Base-by-base conservation (phyloP, 2,888 invertebrate genomes). In the Campoplex nolae region DNA sequence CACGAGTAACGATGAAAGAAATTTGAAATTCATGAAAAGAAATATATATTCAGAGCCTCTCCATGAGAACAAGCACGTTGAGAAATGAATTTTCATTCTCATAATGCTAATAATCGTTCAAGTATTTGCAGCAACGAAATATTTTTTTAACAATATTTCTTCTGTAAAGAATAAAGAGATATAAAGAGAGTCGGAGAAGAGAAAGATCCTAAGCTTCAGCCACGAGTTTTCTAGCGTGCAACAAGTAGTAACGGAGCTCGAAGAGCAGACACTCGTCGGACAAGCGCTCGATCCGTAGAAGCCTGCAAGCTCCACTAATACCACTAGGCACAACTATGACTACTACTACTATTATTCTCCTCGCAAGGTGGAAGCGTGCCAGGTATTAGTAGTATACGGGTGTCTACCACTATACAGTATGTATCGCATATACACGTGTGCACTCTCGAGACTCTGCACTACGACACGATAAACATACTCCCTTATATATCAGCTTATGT, bases 171-270 rank as follows among this genome's bases (percentile, higher is more conserved):
- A 18, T 8, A 70, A 68, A 32, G 77, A 58, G 79, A 83, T 65
- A 65, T 38, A 4, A 73, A 79, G 81, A 75, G 58, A n/a, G 71
- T 48, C 68, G 18, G 81, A 18, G 82, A 18, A 13, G 45, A 45
- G 45, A 45, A 45, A 42, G 7, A 45, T 9, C 11, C 45, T 45
- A 45, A 81, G 86, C 84, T 4, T 4, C 1, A 79, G 75, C 78
- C 32, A 84, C 58, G 80, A 79, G 80, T 83, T 85, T 85, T 82
- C 86, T 86, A 88, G 86, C 89, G 91, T 92, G 93, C 93, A 93
- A 93, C 93, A 93, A 93, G 93, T 93, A 93, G 93, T 93, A 92
- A 93, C 91, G 91, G 90, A 91, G 91, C 91, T 91, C 91, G 91
- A 90, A 93, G 91, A 90, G 91, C 88, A 87, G 90, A 90, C 87